These are phyloP conservation scores for Channa argus DNA, from an alignment of 2,113 vertebrate species.

Conservation along the genomic window DNA sequence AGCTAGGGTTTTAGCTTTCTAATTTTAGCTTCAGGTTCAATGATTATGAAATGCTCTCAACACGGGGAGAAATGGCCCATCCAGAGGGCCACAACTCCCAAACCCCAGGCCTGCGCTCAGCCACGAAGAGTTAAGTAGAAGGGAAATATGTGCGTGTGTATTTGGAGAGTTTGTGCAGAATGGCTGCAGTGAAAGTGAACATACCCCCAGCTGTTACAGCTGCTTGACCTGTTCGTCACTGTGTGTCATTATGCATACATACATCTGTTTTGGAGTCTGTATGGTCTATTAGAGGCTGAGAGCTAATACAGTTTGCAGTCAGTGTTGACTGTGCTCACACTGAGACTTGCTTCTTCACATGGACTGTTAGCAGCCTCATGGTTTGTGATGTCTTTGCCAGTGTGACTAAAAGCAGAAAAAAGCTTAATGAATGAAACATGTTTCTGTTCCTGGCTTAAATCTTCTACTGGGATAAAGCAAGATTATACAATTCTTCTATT, in stretches of 20 bases:
- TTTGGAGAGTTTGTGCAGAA: slow-evolving; percentile 32
- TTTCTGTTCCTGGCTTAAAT: slow-evolving; percentile 19
- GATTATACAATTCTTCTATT: background rate
- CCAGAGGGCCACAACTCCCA: slow-evolving; percentile 63
- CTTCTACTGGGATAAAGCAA: background rate
- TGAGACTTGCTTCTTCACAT: slow-evolving; percentile 34
- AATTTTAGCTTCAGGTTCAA: slow-evolving; percentile 81
- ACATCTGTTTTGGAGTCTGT: slow-evolving; percentile 14
- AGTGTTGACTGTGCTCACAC: slow-evolving; percentile 36
- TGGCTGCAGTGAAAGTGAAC: slow-evolving; percentile 55
- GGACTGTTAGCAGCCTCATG: slow-evolving; percentile 33
- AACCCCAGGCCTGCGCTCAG: slow-evolving; percentile 58
- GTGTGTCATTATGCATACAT: slow-evolving; percentile 21
- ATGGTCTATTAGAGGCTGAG: slow-evolving; percentile 27
- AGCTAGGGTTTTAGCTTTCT: slow-evolving; percentile 61
- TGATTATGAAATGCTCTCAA: slow-evolving; percentile 80
- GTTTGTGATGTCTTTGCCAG: slow-evolving; percentile 36
- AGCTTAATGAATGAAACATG: slow-evolving; percentile 20
- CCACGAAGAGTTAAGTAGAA: slow-evolving; percentile 64
- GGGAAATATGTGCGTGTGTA: slow-evolving; percentile 23
- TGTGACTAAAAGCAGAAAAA: slow-evolving; percentile 24
- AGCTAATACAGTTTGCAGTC: slow-evolving; percentile 30
- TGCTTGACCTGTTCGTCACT: slow-evolving; percentile 46
- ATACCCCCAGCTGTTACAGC: slow-evolving; percentile 57
- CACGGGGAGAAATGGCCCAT: slow-evolving; percentile 75